phyloP scores from a whole-genome alignment of 2,797 vertebrate genomes.

The Danio tinwini region DNA sequence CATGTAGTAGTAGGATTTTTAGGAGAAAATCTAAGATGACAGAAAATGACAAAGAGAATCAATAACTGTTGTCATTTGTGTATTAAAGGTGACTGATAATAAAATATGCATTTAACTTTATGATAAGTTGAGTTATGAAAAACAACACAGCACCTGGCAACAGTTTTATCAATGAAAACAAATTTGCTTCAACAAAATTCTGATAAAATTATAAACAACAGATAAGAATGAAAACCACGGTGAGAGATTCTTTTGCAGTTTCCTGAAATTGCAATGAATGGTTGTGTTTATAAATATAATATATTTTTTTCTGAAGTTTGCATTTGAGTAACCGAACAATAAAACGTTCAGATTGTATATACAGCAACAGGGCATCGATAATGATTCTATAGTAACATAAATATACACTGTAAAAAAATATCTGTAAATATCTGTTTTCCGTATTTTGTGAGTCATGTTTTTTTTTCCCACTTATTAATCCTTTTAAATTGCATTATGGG shows the following conservation, averaged over 20 bases:
- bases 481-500: no score
- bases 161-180: slow-evolving; percentile 23
- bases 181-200: background rate
- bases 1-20: no score
- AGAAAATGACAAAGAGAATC: background rate
- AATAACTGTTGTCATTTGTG: background rate
- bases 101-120: background rate
- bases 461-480: no score
- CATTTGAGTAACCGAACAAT: background rate
- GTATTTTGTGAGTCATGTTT: no score
- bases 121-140: background rate
- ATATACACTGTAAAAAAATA: background rate
- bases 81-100: background rate
- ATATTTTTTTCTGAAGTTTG: slow-evolving; percentile 1
- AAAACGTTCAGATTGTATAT: background rate
- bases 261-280: slow-evolving; percentile 7
- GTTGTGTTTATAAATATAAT: slow-evolving; percentile 12
- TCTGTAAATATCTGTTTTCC: no score
- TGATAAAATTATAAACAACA: background rate
- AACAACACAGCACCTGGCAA: background rate
- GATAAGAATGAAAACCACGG: slow-evolving; percentile 1
- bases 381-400: background rate
- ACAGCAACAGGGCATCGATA: background rate
- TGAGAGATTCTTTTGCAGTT: background rate
- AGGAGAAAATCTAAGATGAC: no score